These are phyloP conservation scores for Upupa epops DNA, from an alignment of 2,113 vertebrate genomes.

Conservation along the genomic window DNA sequence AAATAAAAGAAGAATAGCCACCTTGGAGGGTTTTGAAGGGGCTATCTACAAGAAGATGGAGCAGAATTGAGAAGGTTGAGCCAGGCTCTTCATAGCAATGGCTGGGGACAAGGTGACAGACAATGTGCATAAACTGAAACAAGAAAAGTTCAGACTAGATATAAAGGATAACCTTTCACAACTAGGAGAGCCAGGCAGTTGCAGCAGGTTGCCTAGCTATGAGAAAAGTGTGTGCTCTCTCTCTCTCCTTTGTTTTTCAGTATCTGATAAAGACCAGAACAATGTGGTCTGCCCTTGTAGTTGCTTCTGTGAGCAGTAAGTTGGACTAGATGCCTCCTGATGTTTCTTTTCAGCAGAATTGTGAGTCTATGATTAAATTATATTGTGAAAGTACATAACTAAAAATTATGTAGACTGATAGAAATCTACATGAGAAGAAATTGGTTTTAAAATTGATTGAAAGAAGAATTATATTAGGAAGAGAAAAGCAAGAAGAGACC, in stretches of 20 bases:
- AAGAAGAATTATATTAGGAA: background rate
- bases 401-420: background rate
- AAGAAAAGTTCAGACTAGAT: background rate
- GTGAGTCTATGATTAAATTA: background rate
- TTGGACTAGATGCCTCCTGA: background rate
- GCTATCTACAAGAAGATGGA: background rate
- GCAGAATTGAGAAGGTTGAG: background rate
- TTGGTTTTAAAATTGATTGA: background rate
- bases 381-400: background rate
- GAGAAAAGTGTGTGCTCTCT: background rate
- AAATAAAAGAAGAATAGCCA: background rate
- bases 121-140: fast-evolving
- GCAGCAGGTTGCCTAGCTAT: background rate
- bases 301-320: background rate
- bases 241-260: background rate
- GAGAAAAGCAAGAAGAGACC: background rate
- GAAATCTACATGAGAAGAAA: background rate
- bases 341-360: background rate
- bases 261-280: background rate
- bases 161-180: background rate
- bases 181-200: background rate
- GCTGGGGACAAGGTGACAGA: background rate
- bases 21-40: background rate
- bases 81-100: background rate
- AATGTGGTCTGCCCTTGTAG: background rate